phyloP scores from a whole-genome alignment of 2,888 invertebrate species.

The Acronicta leporina region DNA sequence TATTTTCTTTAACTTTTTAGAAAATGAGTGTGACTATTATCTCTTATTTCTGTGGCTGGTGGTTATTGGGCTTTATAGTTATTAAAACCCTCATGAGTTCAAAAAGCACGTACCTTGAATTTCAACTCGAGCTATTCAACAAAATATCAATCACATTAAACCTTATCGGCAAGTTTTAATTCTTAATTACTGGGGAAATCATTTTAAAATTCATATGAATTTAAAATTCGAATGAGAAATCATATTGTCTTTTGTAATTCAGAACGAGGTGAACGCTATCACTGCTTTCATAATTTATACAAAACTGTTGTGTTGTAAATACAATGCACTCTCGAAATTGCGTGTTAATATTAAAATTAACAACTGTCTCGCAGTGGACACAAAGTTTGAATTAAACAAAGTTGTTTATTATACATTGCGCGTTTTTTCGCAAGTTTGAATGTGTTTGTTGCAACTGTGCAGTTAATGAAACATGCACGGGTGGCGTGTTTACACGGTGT shows the following conservation, averaged over 20 bases:
- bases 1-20: too few species aligned
- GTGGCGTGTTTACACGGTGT: constrained; percentile 44
- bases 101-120: too few species aligned
- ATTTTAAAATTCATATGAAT: too few species aligned
- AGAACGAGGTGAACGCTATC: not conserved
- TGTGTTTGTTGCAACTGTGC: not conserved
- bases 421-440: constrained; percentile 1
- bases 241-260: not conserved
- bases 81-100: too few species aligned
- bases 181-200: too few species aligned
- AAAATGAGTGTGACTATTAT: too few species aligned
- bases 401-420: constrained; percentile 7
- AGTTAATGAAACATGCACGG: constrained; percentile 29
- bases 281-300: not conserved
- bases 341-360: constrained; percentile 30
- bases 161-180: too few species aligned
- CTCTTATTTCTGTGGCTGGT: too few species aligned
- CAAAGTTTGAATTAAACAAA: constrained; percentile 14
- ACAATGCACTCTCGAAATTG: constrained; percentile 10
- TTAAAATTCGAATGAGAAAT: too few species aligned
- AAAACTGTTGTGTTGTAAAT: not conserved
- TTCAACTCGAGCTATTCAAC: too few species aligned
- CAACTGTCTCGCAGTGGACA: constrained; percentile 1
- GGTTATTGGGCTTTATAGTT: too few species aligned
- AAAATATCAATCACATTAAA: too few species aligned